Evolutionary conservation across 2,888 invertebrate species (phyloP), one percentile per base, ranked within the genome.

Genomic region (Zygogramma bicolorata): DNA sequence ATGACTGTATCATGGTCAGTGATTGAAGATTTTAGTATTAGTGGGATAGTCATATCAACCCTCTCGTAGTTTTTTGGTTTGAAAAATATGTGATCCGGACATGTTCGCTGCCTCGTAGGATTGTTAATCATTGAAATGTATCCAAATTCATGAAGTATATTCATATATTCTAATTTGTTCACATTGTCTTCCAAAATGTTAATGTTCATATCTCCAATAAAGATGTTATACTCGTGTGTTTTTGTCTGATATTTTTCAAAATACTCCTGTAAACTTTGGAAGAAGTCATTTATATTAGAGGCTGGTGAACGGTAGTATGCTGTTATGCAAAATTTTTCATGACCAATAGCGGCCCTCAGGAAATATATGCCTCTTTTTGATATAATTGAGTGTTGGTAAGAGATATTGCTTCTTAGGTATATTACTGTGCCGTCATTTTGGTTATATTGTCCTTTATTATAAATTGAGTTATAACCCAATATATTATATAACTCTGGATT

Each of bases 131-230:
- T 29, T 7, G 29, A 29, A 29, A 29, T 29, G 29, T 29, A 29
- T 29, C 29, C 29, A 5, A 34, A 34, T 34, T 34, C 34, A 4
- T 34, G 6, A 34, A 34, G 34, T 34, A 34, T 57, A 20, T 57
- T 57, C 57, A 57, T 57, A 22, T 57, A 57, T 57, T 57, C 57
- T 2, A 57, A 20, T 20, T 57, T 57, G 57, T 2, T 57, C 57
- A 57, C 57, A 57, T 3, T 57, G 22, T 57, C 2, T 57, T 57
- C 57, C 10, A 57, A 13, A 57, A 57, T 57, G 57, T 57, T 57
- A 25, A 57, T 57, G 7, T 57, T 20, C 15, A 57, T 57, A 20
- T 57, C 57, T 2, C 57, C 25, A 57, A 22, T 57, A 57, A 57
- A 57, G 22, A 57, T 57, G 13, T 57, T 57, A 57, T 57, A 57